phyloP scores from a whole-genome alignment of 1,140 invertebrate genomes.

The Drosophila baimaii region DNA sequence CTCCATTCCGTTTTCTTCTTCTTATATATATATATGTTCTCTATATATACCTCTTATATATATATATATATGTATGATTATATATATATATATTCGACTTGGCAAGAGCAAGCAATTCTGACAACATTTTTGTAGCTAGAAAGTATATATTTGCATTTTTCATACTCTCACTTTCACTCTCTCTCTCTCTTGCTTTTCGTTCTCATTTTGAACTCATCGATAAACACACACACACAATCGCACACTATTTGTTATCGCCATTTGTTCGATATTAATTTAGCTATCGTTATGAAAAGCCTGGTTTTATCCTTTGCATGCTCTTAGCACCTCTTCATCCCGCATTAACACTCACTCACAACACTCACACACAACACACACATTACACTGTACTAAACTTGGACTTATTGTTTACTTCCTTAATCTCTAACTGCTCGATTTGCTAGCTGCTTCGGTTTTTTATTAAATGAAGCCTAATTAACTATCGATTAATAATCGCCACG shows the following conservation, averaged over 20 bases:
- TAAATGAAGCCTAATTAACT: slow-evolving; percentile 30
- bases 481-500: slow-evolving; percentile 20
- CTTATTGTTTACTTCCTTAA: slow-evolving; percentile 26
- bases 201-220: slow-evolving; percentile 19
- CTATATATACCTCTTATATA: slow-evolving; percentile 2
- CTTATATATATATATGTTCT: slow-evolving; percentile 9
- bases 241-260: slow-evolving; percentile 24
- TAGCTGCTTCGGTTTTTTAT: slow-evolving; percentile 55
- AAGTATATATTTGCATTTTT: slow-evolving; percentile 22
- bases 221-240: neutral
- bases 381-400: slow-evolving; percentile 24
- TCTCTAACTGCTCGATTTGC: slow-evolving; percentile 59
- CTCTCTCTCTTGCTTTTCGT: slow-evolving; percentile 6
- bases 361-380: neutral
- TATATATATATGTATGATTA: slow-evolving; percentile 16
- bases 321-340: slow-evolving; percentile 10
- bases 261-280: slow-evolving; percentile 8
- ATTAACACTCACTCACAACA: slow-evolving; percentile 12
- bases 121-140: slow-evolving; percentile 25
- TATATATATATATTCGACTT: slow-evolving; percentile 18
- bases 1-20: slow-evolving; percentile 13
- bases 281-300: neutral
- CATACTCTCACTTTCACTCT: slow-evolving; percentile 1
- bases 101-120: slow-evolving; percentile 26
- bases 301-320: slow-evolving; percentile 33